Evolutionary conservation across 2,113 vertebrate species (phyloP).

Genomic region (Melanerpes formicivorus): DNA sequence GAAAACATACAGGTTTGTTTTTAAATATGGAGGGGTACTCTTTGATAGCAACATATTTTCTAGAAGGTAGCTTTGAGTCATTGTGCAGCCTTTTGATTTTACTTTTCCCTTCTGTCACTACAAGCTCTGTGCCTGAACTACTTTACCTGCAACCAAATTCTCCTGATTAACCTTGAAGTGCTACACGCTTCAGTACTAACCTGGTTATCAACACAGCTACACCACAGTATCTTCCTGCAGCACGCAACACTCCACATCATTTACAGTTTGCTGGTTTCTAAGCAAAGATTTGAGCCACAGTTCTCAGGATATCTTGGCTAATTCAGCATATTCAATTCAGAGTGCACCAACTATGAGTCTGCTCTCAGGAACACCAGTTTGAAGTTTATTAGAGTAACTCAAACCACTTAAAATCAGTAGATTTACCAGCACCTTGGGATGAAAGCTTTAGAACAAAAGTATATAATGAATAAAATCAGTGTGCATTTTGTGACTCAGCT

Average conservation of each 20-base stretch:
- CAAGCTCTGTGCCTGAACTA: not conserved
- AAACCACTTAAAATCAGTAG: not conserved
- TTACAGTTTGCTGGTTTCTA: not conserved
- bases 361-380: not conserved
- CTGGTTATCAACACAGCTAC: not conserved
- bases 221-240: not conserved
- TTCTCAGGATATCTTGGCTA: not conserved
- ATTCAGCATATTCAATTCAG: not conserved
- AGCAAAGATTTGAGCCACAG: not conserved
- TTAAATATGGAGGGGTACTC: not conserved
- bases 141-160: not conserved
- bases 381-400: not conserved
- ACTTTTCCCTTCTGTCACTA: not conserved
- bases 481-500: not conserved
- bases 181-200: not conserved
- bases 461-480: not conserved
- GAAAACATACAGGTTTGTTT: not conserved
- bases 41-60: not conserved
- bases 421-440: not conserved
- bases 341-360: fast-evolving
- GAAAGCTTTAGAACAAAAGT: not conserved
- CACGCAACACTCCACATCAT: not conserved
- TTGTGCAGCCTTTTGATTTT: not conserved
- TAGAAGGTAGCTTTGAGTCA: not conserved
- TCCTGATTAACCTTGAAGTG: not conserved